Evolutionary conservation across 1,140 invertebrate species (phyloP), one percentile per base, ranked within the genome.

Genomic region (Parapsyche elsis): DNA sequence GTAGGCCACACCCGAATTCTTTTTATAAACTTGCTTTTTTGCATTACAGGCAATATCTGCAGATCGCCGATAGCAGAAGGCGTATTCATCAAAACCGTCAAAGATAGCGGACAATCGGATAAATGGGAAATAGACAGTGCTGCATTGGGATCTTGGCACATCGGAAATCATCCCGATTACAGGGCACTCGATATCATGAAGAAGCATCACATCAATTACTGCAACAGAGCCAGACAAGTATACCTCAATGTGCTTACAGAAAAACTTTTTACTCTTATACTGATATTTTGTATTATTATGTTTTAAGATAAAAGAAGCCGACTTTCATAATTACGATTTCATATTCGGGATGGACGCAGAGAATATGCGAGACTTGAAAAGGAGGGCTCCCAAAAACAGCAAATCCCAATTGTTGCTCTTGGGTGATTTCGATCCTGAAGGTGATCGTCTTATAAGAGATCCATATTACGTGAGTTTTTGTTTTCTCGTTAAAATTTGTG

Each of bases 61-160:
- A 91, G 97, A n/a, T 98, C 96, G 12, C 96, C 97, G 5, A 98
- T 98, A 81, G 96, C 96, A 19, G 96, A 98, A 88, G 96, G 95
- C 9, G 95, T 98, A 0, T 97, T 98, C 88, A 86, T 90, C 30
- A 91, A 97, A 81, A 86, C 92, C 9, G 88, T 95, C 9, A 91
- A 91, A 83, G 90, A 95, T 84, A 87, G 89, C 79, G 90, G 91
- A 53, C 83, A 92, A 5, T 83, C 87, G 0, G 88, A 92, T 82
- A 84, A 92, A 83, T 98, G 96, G 96, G 89, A 92, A 81, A 93
- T 96, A 2, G 96, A 98, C 85, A 98, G 96, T 89, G 95, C 96
- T 0, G 97, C 94, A 10, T 92, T 96, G 44, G 94, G 94, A 4
- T 87, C 89, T 38, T 98, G 95, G 92, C 96, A 98, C 88, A 91